phyloP scores from a whole-genome alignment of 2,888 invertebrate genomes.

The Dolomedes plantarius region DNA sequence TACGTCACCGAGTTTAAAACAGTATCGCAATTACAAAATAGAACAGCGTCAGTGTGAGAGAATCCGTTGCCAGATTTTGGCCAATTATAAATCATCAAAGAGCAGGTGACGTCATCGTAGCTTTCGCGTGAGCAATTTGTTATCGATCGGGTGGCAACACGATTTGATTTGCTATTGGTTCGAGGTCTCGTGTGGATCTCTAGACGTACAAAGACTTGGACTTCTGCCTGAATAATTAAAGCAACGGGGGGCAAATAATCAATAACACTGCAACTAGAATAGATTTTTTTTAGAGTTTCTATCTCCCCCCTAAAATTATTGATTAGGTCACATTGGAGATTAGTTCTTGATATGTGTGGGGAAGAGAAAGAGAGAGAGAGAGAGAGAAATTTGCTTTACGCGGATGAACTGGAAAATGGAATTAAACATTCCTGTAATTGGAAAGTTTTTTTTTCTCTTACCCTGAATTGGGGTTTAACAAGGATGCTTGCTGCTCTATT shows the following conservation, averaged over 20 bases:
- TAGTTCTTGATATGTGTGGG: conserved; percentile 64
- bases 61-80: conserved; percentile 70
- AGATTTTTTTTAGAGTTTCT: conserved; percentile 41
- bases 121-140: conserved; percentile 72
- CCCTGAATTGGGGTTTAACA: conserved; percentile 51
- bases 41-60: conserved; percentile 60
- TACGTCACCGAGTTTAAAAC: conserved; percentile 15
- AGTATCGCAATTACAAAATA: conserved; percentile 57
- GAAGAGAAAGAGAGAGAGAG: conserved; percentile 19
- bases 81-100: conserved; percentile 72
- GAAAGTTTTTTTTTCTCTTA: conserved; percentile 49
- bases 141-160: conserved; percentile 71
- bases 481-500: conserved; percentile 56
- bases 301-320: conserved; percentile 50
- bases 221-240: conserved; percentile 71
- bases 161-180: conserved; percentile 72
- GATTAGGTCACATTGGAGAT: conserved; percentile 69
- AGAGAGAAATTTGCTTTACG: conserved; percentile 58
- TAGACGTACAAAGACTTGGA: conserved; percentile 69
- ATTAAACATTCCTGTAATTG: conserved; percentile 70
- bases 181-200: conserved; percentile 58
- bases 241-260: conserved; percentile 70
- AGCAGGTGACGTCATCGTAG: conserved; percentile 71
- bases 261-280: conserved; percentile 71
- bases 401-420: conserved; percentile 70